Evolutionary conservation across 2,113 vertebrate species (phyloP), one percentile per base, ranked within the genome.

Genomic region (Labrus mixtus): DNA sequence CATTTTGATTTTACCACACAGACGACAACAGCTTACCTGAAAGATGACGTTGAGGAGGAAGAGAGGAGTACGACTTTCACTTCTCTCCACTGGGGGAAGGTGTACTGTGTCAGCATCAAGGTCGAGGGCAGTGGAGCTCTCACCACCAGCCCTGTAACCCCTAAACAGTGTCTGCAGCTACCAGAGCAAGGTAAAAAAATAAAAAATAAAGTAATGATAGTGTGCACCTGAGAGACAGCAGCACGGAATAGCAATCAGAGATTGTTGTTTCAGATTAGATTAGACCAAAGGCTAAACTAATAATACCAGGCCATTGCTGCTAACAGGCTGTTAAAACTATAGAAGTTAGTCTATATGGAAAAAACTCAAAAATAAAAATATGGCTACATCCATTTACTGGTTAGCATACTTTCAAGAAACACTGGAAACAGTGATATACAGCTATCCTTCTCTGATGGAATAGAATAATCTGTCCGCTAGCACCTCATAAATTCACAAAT

Each of bases 61-160:
- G 68, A 76, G 56, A 77, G 12, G 25, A 75, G 0, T 0, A 81
- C 6, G 46, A 71, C 23, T 17, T 94, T 94, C 64, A 64, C 10
- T 1, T 86, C 66, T 29, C 85, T 95, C 8, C 45, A 36, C 0
- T 83, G 79, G 76, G 87, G 85, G 6, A 83, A 16, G 48, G 59
- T 81, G 16, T 94, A 95, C 74, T 95, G 94, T 22, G 81, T 95
- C 61, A 81, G 70, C 17, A 6, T 92, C 23, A 76, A 19, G 53
- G 83, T 91, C 1, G 65, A 88, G 45, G 57, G 51, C 29, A 25
- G 0, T 0, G 68, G 71, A 33, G 29, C 3, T 33, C 0, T 0
- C 0, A 3, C 19, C 1, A 2, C 1, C 15, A 94, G 90, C 41
- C 0, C 2, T 0, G 16, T 58, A 5, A 93, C 92, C 1, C 6